These are phyloP conservation scores for Collichthys lucidus DNA, from an alignment of 2,113 vertebrate genomes.

Conservation along the genomic window DNA sequence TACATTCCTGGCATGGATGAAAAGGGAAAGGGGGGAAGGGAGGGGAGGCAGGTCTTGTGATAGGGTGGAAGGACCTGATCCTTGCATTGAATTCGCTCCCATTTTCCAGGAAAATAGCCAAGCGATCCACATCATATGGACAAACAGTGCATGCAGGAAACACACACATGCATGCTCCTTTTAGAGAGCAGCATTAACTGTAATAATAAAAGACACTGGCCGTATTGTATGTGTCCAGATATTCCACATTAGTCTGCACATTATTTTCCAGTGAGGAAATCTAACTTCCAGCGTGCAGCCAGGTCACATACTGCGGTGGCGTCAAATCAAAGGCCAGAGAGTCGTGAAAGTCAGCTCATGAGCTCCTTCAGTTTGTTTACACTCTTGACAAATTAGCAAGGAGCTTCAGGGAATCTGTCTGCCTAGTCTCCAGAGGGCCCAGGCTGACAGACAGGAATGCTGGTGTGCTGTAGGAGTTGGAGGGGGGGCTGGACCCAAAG, in stretches of 20 bases:
- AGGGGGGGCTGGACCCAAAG: neutral
- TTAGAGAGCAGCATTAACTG: neutral
- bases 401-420: slow-evolving; percentile 59
- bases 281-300: slow-evolving; percentile 12
- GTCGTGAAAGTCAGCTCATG: slow-evolving; percentile 26
- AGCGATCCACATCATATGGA: neutral
- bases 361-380: slow-evolving; percentile 58
- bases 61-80: slow-evolving; percentile 48
- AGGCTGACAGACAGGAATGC: slow-evolving; percentile 72
- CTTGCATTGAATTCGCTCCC: slow-evolving; percentile 59
- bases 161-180: slow-evolving; percentile 3
- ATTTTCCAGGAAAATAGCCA: slow-evolving; percentile 40
- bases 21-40: slow-evolving; percentile 47
- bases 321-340: slow-evolving; percentile 38
- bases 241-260: slow-evolving; percentile 16
- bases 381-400: slow-evolving; percentile 57
- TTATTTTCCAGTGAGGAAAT: slow-evolving; percentile 26
- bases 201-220: slow-evolving; percentile 4
- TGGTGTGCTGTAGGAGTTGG: slow-evolving; percentile 37
- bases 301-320: slow-evolving; percentile 13
- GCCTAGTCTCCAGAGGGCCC: slow-evolving; percentile 58
- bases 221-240: slow-evolving; percentile 20
- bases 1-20: slow-evolving; percentile 77
- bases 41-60: slow-evolving; percentile 57
- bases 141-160: slow-evolving; percentile 15